Base-by-base conservation (phyloP, 2,888 invertebrate species). In the Drosophila neotestacea region DNA sequence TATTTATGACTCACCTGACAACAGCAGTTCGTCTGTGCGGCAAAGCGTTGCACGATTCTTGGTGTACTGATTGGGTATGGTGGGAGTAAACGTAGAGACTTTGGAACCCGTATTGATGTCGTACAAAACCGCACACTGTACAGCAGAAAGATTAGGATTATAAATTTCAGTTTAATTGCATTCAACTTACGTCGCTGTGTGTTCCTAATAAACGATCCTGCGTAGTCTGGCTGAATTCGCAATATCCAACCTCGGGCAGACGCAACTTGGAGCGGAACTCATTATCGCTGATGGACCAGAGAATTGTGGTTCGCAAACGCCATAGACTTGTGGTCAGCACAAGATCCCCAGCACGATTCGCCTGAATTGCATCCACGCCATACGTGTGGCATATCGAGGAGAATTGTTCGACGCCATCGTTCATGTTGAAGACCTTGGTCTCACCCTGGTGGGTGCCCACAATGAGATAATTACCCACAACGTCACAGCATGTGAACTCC, bases 11-110 rank as follows among this genome's bases (percentile, higher is more conserved):
- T 79, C 77, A 94, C 95, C 95, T 62, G 97, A 97, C 7, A 99
- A 93, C n/a, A 99, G 96, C 16, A 99, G 93, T 88, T 98, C 98
- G 91, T 99, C 99, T 3, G 96, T 96, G 58, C 97, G 97, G 92
- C 97, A 97, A 92, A 98, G 98, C 2, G 98, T 98, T 3, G 99
- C 99, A 55, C 96, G 94, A 93, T 99, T 99, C 93, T 96, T 96
- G 2, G 96, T 96, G 93, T 99, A 99, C 91, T 97, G 96, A 93
- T 99, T 99, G 67, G 97, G 96, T 88, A 97, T 95, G 59, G 95
- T 94, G 0, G 97, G 97, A 34, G 95, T 95, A 48, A 99, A 94
- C 0, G 95, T 95, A 73, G 95, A 93, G 44, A 98, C 92, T 77
- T 95, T 94, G 61, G 95, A 93, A 3, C 97, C 97, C 0, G 97